These are phyloP conservation scores for Hemaris fuciformis DNA, from an alignment of 2,888 invertebrate species.

Conservation along the genomic window DNA sequence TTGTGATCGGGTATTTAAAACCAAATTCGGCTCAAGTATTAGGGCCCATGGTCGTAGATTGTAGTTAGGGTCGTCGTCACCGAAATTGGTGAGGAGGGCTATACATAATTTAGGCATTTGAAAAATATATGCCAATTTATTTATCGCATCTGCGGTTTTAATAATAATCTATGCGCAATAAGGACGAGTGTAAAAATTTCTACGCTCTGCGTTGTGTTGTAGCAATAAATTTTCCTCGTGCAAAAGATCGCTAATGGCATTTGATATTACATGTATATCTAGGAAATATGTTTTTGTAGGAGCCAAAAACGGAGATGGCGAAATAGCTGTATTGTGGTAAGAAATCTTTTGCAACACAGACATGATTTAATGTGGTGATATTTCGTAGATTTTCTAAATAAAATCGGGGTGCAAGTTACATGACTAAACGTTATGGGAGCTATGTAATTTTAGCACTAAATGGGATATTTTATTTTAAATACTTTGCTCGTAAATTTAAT, in stretches of 20 bases:
- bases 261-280: conserved; percentile 45
- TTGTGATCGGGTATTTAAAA: too few species aligned
- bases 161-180: conserved; percentile 27
- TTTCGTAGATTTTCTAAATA: neutral
- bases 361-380: neutral
- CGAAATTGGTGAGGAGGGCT: too few species aligned
- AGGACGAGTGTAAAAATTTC: conserved; percentile 69
- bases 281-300: neutral
- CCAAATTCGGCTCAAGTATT: too few species aligned
- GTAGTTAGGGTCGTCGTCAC: too few species aligned
- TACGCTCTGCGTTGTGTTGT: conserved; percentile 57
- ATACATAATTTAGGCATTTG: too few species aligned
- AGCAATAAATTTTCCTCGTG: conserved; percentile 68
- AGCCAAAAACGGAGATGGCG: neutral
- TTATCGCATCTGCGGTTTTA: neutral
- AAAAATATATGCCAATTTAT: too few species aligned
- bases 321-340: neutral
- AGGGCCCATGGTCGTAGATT: too few species aligned
- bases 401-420: neutral
- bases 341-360: neutral
- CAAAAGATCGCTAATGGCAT: conserved; percentile 72
- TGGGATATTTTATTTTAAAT: too few species aligned
- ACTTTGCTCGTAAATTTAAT: too few species aligned
- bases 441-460: too few species aligned
- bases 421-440: too few species aligned